Conservation (phyloP, 1,140 invertebrate species). For the Leptoteleia sp. region DNA sequence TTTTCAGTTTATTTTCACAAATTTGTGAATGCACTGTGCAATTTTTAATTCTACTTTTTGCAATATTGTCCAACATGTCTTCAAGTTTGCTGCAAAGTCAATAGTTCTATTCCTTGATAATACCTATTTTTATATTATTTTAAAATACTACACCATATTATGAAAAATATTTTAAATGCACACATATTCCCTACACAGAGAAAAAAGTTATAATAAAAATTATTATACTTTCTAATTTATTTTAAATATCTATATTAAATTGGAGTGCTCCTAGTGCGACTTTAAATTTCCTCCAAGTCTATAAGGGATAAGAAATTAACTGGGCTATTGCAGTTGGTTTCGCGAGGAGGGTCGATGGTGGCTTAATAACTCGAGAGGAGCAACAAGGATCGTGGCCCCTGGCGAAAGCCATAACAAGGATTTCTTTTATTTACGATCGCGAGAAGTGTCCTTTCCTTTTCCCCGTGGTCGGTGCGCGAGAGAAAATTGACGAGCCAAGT, state of each 20-base stretch:
- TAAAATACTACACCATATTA: background rate
- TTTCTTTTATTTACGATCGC: conserved; percentile 81
- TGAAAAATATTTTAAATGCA: background rate
- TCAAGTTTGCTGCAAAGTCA: too few species aligned
- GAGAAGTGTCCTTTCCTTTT: conserved; percentile 69
- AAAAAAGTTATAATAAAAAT: too few species aligned
- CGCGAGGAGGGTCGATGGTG: conserved; percentile 52
- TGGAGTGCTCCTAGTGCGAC: conserved; percentile 44
- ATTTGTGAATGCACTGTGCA: too few species aligned
- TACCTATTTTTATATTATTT: too few species aligned
- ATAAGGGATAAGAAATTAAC: conserved; percentile 81
- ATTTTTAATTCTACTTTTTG: too few species aligned
- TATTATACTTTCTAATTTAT: too few species aligned
- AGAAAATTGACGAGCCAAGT: conserved; percentile 70
- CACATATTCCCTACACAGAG: too few species aligned
- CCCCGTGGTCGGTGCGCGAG: conserved; percentile 7
- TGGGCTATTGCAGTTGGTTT: conserved; percentile 62
- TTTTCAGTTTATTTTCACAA: too few species aligned
- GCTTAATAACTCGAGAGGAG: conserved; percentile 73
- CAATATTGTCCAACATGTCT: too few species aligned
- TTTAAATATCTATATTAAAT: conserved; percentile 34
- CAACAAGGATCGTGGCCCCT: conserved; percentile 61
- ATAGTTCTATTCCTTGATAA: too few species aligned
- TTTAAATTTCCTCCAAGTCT: conserved; percentile 78
- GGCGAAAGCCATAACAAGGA: conserved; percentile 79